These are phyloP conservation scores for Xyliphius kryptos DNA, from an alignment of 2,113 vertebrate genomes.

Conservation along the genomic window DNA sequence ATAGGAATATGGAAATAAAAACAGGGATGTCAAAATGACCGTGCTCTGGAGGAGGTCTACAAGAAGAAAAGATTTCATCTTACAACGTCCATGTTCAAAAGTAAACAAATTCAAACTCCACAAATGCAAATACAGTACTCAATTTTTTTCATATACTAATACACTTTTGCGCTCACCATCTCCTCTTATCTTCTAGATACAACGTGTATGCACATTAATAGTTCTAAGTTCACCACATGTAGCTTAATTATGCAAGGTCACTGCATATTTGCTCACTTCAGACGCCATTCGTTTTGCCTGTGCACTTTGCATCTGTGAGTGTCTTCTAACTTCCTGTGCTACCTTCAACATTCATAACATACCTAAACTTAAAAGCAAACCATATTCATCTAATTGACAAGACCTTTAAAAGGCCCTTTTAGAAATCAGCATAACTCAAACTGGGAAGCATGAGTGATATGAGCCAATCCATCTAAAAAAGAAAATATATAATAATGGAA, in stretches of 20 bases:
- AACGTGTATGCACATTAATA: conserved; percentile 26
- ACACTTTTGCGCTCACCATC: no score
- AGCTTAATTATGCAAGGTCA: conserved; percentile 60
- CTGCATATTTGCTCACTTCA: conserved; percentile 54
- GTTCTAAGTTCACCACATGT: no score
- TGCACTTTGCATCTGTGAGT: conserved; percentile 67
- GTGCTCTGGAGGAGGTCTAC: conserved; percentile 16
- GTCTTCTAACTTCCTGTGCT: conserved; percentile 60
- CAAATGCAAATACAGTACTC: no score
- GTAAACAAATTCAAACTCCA: conserved; percentile 21
- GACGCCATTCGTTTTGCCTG: no score
- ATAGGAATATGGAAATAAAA: neutral
- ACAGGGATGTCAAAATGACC: neutral
- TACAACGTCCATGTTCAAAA: conserved; percentile 8
- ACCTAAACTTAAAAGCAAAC: conserved; percentile 55
- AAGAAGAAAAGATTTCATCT: neutral
- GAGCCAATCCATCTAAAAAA: conserved; percentile 52
- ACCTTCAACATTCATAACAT: conserved; percentile 60
- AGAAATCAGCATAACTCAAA: conserved; percentile 51
- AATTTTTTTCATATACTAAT: no score
- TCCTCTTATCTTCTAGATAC: no score
- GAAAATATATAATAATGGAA: no score
- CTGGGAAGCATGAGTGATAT: conserved; percentile 17
- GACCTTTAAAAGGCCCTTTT: conserved; percentile 68
- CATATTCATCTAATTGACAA: conserved; percentile 51